These are phyloP conservation scores for Characodon lateralis DNA, from an alignment of 2,797 vertebrate species.

Conservation along the genomic window DNA sequence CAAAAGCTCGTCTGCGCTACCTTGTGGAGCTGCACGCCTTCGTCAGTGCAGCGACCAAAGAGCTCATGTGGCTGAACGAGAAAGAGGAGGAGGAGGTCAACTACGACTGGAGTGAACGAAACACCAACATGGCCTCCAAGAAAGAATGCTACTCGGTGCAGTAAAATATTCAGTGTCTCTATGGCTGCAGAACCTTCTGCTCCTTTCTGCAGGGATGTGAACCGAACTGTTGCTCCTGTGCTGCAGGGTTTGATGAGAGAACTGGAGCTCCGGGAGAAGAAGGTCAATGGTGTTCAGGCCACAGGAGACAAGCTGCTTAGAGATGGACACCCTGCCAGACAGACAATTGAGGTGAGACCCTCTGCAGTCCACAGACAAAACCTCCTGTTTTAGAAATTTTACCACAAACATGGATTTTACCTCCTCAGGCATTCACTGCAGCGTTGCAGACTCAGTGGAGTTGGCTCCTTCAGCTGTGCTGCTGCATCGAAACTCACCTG, in stretches of 20 bases:
- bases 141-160: conserved; percentile 93
- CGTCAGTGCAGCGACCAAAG: conserved; percentile 88
- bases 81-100: conserved; percentile 94
- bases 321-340: conserved; percentile 86
- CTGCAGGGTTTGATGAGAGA: conserved; percentile 92
- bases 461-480: conserved; percentile 94
- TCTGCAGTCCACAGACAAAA: not conserved
- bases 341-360: conserved; percentile 85
- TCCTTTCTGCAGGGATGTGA: not conserved
- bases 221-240: not conserved
- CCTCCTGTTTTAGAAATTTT: not conserved
- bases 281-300: conserved; percentile 85
- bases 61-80: conserved; percentile 94
- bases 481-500: conserved; percentile 91
- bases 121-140: conserved; percentile 89
- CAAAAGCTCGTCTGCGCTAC: conserved; percentile 84
- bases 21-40: conserved; percentile 89
- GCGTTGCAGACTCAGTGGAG: conserved; percentile 97
- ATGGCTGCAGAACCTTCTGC: accelerated
- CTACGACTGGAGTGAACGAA: conserved; percentile 93
- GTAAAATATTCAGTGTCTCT: not conserved
- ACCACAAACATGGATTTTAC: not conserved
- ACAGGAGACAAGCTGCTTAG: conserved; percentile 87
- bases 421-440: conserved; percentile 85
- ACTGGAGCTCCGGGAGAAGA: conserved; percentile 89